Evolutionary conservation across 1,140 invertebrate genomes (phyloP), one percentile per base, ranked within the genome.

Genomic region (Trichomalopsis sarcophagae): DNA sequence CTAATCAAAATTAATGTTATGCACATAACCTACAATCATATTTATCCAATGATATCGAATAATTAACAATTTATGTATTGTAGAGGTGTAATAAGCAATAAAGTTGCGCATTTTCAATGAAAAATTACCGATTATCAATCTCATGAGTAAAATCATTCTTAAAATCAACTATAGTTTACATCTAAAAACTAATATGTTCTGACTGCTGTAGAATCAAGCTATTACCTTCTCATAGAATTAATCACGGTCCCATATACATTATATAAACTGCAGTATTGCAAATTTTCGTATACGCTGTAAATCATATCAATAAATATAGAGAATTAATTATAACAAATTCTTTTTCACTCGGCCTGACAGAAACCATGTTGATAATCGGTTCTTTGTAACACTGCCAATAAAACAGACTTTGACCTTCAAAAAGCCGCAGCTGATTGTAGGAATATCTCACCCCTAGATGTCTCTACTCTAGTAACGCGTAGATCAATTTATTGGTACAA

Each of bases 351-450:
- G 50, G 44, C 27, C 23, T 73, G 68, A 27, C 75, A 86, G 23
- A 79, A 86, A 79, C 40, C 78, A 86, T 86, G 68, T 86, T 86
- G 75, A 86, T 79, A n/a, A 79, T 73, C 17, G 11, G 17, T 83
- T 33, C 1, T 50, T 47, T 17, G 17, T 27, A 30, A 14, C 62
- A 62, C 33, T 76, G 81, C 77, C 74, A 83, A 77, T 83, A 77
- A 83, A 83, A 83, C 81, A 40, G n/a, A 68, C 33, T 50, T 36
- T 68, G 80, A 73, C 40, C 40, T 30, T 68, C 75, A 36, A 50
- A n/a, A 47, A 40, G 36, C 17, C 36, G 21, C 13, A 27, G 69
- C 69, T 71, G 69, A 3, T 71, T 10, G 3, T 14, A 40, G 2
- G 9, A 21, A n/a, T 44, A 71, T 23, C 11, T 21, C 10, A 17